phyloP scores from a whole-genome alignment of 2,113 vertebrate species.

The Mus pahari region DNA sequence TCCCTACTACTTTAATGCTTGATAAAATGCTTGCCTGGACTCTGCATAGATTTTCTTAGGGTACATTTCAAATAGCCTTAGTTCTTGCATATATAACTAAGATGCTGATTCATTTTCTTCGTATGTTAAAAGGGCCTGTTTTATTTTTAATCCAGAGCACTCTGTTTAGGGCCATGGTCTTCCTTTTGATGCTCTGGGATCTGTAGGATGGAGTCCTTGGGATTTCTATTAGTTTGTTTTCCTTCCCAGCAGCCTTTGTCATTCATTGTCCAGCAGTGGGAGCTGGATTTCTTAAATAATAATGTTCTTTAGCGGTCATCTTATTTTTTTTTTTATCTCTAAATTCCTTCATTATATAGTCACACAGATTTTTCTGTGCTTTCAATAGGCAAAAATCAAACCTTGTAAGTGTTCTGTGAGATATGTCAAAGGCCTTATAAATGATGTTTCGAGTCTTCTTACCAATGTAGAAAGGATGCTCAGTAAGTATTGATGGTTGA shows the following conservation, averaged over 20 bases:
- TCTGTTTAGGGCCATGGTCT: not conserved
- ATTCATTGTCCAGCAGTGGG: not conserved
- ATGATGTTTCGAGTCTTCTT: not conserved
- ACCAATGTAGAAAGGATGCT: not conserved
- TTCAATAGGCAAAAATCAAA: not conserved
- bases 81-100: not conserved
- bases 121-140: not conserved
- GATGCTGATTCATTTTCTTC: not conserved
- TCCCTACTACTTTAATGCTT: not conserved
- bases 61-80: conserved; percentile 9
- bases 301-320: not conserved
- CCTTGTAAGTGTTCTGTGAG: not conserved
- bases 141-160: not conserved
- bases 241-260: not conserved
- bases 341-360: not conserved
- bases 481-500: not conserved
- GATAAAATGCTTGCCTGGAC: not conserved
- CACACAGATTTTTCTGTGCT: not conserved
- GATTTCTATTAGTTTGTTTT: conserved; percentile 24
- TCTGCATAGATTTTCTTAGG: not conserved
- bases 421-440: not conserved
- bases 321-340: not conserved
- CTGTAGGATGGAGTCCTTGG: not conserved
- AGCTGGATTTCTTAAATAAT: not conserved
- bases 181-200: not conserved